Evolutionary conservation across 2,113 vertebrate species (phyloP).

Genomic region (Fregata magnificens): DNA sequence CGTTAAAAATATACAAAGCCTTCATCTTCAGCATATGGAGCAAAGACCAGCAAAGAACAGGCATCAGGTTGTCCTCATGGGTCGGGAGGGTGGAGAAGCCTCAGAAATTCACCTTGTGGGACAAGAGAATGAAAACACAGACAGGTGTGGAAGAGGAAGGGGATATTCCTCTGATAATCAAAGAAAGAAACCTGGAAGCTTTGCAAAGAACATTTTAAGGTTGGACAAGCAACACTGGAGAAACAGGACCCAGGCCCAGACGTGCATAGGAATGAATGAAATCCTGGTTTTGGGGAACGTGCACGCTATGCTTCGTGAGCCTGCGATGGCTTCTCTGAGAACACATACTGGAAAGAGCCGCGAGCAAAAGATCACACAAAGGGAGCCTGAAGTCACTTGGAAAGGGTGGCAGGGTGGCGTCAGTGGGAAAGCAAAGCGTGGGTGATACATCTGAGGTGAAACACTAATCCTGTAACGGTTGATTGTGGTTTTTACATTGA

Average conservation of each 20-base stretch:
- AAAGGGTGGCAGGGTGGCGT: not conserved
- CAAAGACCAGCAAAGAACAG: not conserved
- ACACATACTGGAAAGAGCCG: not conserved
- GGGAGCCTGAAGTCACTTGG: not conserved
- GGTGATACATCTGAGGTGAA: not conserved
- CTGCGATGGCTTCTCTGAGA: not conserved
- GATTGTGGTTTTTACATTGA: conserved; percentile 6
- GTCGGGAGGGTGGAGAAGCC: not conserved
- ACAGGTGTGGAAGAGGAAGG: not conserved
- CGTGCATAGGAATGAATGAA: not conserved
- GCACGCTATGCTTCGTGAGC: not conserved
- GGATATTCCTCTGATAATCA: not conserved
- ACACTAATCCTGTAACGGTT: not conserved
- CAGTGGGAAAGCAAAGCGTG: not conserved
- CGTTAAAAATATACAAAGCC: not conserved
- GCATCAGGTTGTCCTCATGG: not conserved
- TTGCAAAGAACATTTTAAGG: not conserved
- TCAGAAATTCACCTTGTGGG: not conserved
- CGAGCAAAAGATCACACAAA: not conserved
- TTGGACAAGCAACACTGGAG: not conserved
- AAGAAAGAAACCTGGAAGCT: not conserved
- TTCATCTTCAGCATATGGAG: not conserved
- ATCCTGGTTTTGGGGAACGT: not conserved
- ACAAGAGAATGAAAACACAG: not conserved
- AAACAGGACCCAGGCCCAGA: not conserved